Evolutionary conservation across 2,888 invertebrate species (phyloP).

Genomic region (Trichogramma evanescens): DNA sequence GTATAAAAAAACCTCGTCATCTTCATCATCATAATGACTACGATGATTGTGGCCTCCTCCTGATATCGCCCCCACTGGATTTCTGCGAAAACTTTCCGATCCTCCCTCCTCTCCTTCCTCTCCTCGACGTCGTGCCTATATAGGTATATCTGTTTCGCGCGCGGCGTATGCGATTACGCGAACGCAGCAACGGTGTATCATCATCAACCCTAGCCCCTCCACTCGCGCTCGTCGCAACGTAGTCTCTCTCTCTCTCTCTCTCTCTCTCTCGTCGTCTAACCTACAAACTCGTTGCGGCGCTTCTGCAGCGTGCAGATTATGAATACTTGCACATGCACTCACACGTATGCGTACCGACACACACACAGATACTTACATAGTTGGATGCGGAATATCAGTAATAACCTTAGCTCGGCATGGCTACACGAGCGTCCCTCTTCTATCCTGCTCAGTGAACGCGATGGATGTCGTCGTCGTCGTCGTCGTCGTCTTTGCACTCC

Average conservation of each 20-base stretch:
- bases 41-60: constrained; percentile 2
- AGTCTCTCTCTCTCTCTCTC: neutral
- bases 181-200: neutral
- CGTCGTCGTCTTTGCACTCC: no score
- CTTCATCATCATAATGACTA: neutral
- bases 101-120: constrained; percentile 7
- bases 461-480: no score
- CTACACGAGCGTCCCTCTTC: no score
- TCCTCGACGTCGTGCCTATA: neutral
- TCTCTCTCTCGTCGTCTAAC: neutral
- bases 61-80: neutral
- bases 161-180: neutral
- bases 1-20: neutral
- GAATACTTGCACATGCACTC: no score
- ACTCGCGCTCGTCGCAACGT: neutral
- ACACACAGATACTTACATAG: no score
- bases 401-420: no score
- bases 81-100: constrained; percentile 17
- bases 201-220: neutral
- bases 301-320: no score
- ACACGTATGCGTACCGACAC: no score
- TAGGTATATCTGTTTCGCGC: no score
- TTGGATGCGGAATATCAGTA: no score
- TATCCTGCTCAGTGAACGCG: no score
- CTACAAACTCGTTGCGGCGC: neutral